Evolutionary conservation across 1,140 invertebrate species (phyloP), one percentile per base, ranked within the genome.

Genomic region (Cydia splendana): DNA sequence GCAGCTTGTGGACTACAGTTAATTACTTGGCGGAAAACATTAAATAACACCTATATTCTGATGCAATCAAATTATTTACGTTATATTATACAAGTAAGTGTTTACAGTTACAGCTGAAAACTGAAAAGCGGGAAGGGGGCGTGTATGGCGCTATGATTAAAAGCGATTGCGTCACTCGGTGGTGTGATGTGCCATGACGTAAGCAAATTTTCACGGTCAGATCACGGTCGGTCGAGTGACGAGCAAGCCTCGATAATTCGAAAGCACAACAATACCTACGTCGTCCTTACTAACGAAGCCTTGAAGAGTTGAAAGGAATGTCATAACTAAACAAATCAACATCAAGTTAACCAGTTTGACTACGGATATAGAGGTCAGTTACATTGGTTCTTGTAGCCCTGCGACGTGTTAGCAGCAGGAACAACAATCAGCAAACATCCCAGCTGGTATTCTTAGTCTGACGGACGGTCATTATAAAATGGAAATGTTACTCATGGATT

Each of bases 161-260:
- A 62, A 45, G 34, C 67, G 34, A 38, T 45, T 71, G 67, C 67
- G 67, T 71, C 67, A 38, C 18, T 6, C 30, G 67, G 6, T 38
- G 67, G 30, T 34, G 67, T 38, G 67, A 34, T 34, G 34, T 71
- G 67, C 67, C 6, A 20, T 71, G 67, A 71, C 18, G 67, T 71
- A 71, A 38, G 67, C 30, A 28, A 7, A 62, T 38, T 34, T 76
- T 78, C 77, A 80, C 77, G 78, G 80, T 80, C 78, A 80, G 74
- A 80, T 80, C 78, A 83, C 76, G 79, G 81, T 75, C 78, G 53
- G 20, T 20, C 65, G 13, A 42, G 15, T 65, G 34, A n/a, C 69
- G 45, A 71, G 30, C 34, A 5, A 48, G 5, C 10, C 34, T 20
- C 15, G 51, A 67, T 76, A 42, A 42, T 65, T 45, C 10, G 69